These are phyloP conservation scores for Takifugu ocellatus DNA, from an alignment of 2,797 vertebrate genomes.

Conservation along the genomic window DNA sequence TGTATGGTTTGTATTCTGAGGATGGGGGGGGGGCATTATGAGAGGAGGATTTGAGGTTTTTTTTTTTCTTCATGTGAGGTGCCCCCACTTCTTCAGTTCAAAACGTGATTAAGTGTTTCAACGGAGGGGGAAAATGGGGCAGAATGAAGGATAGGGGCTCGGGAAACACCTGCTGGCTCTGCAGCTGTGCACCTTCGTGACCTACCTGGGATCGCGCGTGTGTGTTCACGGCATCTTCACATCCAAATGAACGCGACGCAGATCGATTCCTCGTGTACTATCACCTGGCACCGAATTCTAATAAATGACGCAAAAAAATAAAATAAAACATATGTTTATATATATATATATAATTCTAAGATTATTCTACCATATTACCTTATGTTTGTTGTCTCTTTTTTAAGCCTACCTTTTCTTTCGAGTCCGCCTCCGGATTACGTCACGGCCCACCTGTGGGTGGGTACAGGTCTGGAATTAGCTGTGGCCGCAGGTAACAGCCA, in stretches of 20 bases:
- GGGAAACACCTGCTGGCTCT: constrained; percentile 61
- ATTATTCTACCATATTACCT: background rate
- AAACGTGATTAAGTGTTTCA: constrained; percentile 64
- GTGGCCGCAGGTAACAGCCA: constrained; percentile 77
- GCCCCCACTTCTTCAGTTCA: constrained; percentile 27
- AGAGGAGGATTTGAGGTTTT: background rate
- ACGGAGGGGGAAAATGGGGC: constrained; percentile 63
- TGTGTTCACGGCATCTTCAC: background rate
- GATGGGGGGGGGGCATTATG: too few species aligned
- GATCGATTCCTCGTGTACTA: background rate
- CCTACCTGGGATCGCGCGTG: background rate
- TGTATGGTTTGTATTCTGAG: too few species aligned
- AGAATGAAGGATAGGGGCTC: constrained; percentile 65
- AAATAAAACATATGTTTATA: background rate
- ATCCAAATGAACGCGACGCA: background rate
- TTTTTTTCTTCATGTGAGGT: constrained; percentile 17
- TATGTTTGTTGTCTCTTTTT: background rate
- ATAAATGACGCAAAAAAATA: too few species aligned
- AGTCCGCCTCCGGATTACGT: constrained; percentile 65
- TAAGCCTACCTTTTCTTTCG: constrained; percentile 1
- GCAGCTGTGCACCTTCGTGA: constrained; percentile 40
- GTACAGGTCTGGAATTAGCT: constrained; percentile 65
- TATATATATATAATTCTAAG: background rate
- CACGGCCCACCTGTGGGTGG: constrained; percentile 73
- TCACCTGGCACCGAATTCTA: background rate